A percentile compares a stretch with the other conserved stretches of the same genome.
Conservation (phyloP, 2,888 invertebrate species). For the Pachymerium ferrugineum region DNA sequence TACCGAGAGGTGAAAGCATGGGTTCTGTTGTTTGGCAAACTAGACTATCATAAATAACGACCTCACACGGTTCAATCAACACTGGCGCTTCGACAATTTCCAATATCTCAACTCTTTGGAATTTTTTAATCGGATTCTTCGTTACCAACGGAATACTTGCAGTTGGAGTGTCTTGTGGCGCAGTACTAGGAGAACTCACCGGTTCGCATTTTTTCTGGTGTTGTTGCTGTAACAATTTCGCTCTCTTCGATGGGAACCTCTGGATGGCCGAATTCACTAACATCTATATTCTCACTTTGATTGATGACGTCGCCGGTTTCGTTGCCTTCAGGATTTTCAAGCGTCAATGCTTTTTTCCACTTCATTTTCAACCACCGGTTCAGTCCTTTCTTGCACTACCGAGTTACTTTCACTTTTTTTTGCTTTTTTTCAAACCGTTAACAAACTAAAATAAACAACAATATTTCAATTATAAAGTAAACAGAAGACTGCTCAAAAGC, state of each 20-base stretch:
- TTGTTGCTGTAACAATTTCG: background rate
- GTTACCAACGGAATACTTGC: slow-evolving; percentile 14
- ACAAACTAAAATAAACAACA: too few species aligned
- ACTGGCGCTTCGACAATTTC: slow-evolving; percentile 59
- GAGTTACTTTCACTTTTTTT: slow-evolving; percentile 35
- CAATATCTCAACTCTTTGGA: slow-evolving; percentile 49
- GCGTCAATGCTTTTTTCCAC: background rate
- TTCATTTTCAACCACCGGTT: slow-evolving; percentile 6
- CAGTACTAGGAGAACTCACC: background rate
- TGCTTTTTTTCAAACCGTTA: slow-evolving; percentile 40
- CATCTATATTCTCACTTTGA: background rate
- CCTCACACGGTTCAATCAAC: slow-evolving; percentile 66
- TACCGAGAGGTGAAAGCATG: slow-evolving; percentile 70
- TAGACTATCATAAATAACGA: slow-evolving; percentile 64
- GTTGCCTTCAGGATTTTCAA: slow-evolving; percentile 28
- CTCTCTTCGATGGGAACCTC: slow-evolving; percentile 32
- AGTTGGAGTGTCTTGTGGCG: too few species aligned
- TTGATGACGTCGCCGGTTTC: slow-evolving; percentile 30
- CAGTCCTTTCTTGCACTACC: background rate
- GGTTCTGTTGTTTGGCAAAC: slow-evolving; percentile 66
- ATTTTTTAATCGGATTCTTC: slow-evolving; percentile 39
- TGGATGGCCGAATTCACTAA: background rate
- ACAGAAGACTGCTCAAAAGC: too few species aligned
- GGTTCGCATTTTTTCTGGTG: background rate
- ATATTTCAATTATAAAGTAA: too few species aligned